Evolutionary conservation across 2,888 invertebrate species (phyloP).

Genomic region (Tortrix viridana): DNA sequence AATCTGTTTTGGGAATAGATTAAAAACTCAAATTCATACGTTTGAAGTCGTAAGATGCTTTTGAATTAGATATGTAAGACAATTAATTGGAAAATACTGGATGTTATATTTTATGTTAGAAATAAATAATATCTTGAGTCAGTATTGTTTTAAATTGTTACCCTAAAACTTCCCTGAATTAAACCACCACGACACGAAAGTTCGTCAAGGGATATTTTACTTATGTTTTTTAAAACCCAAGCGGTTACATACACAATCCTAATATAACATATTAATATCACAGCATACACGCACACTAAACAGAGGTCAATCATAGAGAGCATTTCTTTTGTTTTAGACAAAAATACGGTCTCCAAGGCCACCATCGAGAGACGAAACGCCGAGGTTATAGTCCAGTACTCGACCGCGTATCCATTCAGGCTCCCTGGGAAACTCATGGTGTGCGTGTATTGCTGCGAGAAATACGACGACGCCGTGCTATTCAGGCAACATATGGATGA

Average conservation of each 20-base stretch:
- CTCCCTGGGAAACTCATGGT: conserved; percentile 48
- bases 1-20: conserved; percentile 6
- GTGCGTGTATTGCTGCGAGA: conserved; percentile 54
- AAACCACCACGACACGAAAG: too few relatives aligned
- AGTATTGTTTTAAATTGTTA: conserved; percentile 14
- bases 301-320: conserved; percentile 43
- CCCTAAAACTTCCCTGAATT: too few relatives aligned
- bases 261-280: background rate
- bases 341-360: conserved; percentile 48
- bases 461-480: conserved; percentile 46
- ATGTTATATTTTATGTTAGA: conserved; percentile 22
- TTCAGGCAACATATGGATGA: conserved; percentile 53
- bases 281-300: conserved; percentile 10
- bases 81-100: conserved; percentile 10
- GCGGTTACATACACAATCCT: too few relatives aligned
- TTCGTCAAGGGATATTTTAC: too few relatives aligned
- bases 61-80: conserved; percentile 6
- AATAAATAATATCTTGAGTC: conserved; percentile 21
- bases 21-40: background rate
- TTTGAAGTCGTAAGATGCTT: conserved; percentile 8
- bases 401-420: conserved; percentile 58
- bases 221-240: too few relatives aligned
- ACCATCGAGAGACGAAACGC: conserved; percentile 49
- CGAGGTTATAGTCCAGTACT: conserved; percentile 49
- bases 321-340: conserved; percentile 61